Conservation (phyloP, 2,888 invertebrate genomes). For the Nebria brevicollis region DNA sequence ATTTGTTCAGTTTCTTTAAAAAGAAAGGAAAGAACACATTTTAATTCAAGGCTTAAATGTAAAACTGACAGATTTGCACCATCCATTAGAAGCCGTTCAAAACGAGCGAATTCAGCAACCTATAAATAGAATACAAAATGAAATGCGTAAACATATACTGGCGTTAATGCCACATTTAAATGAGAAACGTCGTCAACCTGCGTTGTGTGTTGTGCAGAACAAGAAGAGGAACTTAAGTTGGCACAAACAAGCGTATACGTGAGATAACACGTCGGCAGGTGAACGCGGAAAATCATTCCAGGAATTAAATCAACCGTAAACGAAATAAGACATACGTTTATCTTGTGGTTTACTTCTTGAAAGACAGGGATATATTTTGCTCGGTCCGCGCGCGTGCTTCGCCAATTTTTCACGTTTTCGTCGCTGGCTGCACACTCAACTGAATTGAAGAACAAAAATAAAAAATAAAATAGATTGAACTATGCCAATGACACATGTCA, state of each 20-base stretch:
- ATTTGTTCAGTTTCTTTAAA: too few relatives aligned
- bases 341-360: background rate
- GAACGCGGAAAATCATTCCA: background rate
- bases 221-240: background rate
- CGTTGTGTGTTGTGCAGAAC: background rate
- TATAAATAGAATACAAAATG: conserved; percentile 31
- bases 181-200: background rate
- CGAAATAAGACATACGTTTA: conserved; percentile 1
- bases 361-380: background rate
- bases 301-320: background rate
- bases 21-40: conserved; percentile 31
- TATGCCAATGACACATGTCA: background rate
- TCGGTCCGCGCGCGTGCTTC: background rate
- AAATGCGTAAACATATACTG: conserved; percentile 26
- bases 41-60: conserved; percentile 34
- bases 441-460: background rate
- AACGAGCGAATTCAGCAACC: background rate
- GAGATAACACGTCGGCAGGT: background rate
- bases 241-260: background rate
- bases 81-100: conserved; percentile 17
- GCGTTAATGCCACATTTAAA: conserved; percentile 2
- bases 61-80: conserved; percentile 34
- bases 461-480: background rate
- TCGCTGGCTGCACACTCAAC: background rate
- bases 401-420: background rate